Conservation (phyloP, 2,888 invertebrate species). For the Parascotia fuliginaria region DNA sequence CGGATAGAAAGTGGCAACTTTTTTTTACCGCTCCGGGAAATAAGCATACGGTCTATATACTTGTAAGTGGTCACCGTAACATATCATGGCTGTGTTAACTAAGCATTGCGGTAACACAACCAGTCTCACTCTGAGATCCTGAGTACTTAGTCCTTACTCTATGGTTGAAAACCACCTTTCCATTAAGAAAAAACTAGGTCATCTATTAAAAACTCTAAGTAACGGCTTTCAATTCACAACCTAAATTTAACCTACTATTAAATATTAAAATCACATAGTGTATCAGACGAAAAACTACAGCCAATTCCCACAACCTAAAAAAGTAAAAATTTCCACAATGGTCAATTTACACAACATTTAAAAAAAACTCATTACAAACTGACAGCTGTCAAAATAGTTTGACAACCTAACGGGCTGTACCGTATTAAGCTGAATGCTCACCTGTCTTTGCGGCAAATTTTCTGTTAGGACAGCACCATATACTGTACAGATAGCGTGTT, state of each 20-base stretch:
- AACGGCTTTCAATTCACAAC: too few relatives aligned
- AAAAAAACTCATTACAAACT: conserved; percentile 4
- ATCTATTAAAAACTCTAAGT: too few relatives aligned
- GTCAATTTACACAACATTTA: conserved; percentile 13
- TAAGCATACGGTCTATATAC: too few relatives aligned
- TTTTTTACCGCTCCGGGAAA: too few relatives aligned
- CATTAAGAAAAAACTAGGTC: too few relatives aligned
- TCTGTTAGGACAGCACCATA: neutral
- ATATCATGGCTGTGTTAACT: too few relatives aligned
- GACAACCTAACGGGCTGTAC: conserved; percentile 5
- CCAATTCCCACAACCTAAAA: conserved; percentile 2
- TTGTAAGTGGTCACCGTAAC: too few relatives aligned
- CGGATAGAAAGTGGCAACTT: neutral
- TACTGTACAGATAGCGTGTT: neutral
- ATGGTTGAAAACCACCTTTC: too few relatives aligned
- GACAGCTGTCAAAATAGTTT: conserved; percentile 11
- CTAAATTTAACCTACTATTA: too few relatives aligned
- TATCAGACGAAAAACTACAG: neutral
- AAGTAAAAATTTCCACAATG: conserved; percentile 15
- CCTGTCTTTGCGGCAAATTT: conserved; percentile 2
- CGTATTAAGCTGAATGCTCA: neutral
- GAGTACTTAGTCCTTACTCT: too few relatives aligned
- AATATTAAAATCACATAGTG: neutral
- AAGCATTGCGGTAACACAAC: too few relatives aligned
- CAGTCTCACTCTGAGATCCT: too few relatives aligned